Base-by-base conservation (phyloP, 2,888 invertebrate genomes). In the Ennomos fuscantarius region DNA sequence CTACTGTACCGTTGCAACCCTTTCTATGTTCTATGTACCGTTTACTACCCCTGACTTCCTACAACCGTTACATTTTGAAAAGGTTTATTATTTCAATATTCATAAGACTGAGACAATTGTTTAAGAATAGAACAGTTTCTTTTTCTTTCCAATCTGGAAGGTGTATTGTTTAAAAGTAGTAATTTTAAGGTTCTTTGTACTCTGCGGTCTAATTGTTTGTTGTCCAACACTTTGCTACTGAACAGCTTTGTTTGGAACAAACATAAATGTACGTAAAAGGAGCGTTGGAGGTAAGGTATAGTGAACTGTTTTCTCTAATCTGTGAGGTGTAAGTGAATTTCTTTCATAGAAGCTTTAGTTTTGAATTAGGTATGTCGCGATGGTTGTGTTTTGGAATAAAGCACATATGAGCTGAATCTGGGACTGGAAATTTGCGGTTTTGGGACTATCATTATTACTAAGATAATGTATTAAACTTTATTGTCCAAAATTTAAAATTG, bases 1-100 rank as follows among this genome's bases (percentile, higher is more conserved):
- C 82, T 79, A 81, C 76, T 58, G 48, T 76, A 68, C 85, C 71
- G 83, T 78, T 83, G 34, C 13, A 70, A 70, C 76, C 77, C 82
- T 81, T 84, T 79, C 72, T 66, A 46, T 71, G 63, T n/a, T n/a
- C n/a, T n/a, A n/a, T n/a, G n/a, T n/a, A n/a, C n/a, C n/a, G 73
- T 79, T 80, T 82, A 80, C 67, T 50, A 60, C 65, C 69, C 65
- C 69, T 56, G 62, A 36, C 11, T 43, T 40, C 34, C 46, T 13
- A n/a, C 9, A 33, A 60, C 71, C 73, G 74, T 77, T 77, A 78
- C 10, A 66, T 72, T 52, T 70, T 70, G 65, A 75, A 74, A 70
- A 59, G 68, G 64, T 57, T 66, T 69, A 86, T 81, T 81, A 78
- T 65, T 24, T 24, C 24, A 74, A 76, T 77, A 82, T 84, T 81